Evolutionary conservation across 2,797 vertebrate genomes (phyloP).

Genomic region (Zalophus californianus): DNA sequence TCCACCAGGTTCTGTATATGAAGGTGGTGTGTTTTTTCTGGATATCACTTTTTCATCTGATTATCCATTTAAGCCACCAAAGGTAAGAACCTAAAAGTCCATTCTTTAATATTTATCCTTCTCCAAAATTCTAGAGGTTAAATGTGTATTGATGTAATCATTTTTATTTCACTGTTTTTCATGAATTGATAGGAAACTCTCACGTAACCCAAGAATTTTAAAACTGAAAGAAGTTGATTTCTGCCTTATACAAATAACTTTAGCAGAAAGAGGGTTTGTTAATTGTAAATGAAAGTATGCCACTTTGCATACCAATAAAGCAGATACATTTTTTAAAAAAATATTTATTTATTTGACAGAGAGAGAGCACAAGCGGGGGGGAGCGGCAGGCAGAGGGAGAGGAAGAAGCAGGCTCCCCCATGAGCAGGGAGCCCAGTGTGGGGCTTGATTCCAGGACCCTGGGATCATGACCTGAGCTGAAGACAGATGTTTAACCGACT

Average conservation of each 20-base stretch:
- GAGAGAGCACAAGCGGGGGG: too few relatives aligned
- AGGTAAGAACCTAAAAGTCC: constrained; percentile 87
- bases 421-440: too few relatives aligned
- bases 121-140: neutral
- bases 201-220: constrained; percentile 36
- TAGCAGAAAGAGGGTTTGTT: constrained; percentile 5
- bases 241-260: constrained; percentile 50
- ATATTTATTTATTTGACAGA: too few relatives aligned
- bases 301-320: constrained; percentile 3
- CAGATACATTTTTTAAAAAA: neutral
- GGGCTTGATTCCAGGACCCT: too few relatives aligned
- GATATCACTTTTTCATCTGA: constrained; percentile 94
- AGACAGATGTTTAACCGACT: too few relatives aligned
- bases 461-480: too few relatives aligned
- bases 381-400: too few relatives aligned
- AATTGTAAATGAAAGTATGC: constrained; percentile 19
- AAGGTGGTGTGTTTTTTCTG: constrained; percentile 93
- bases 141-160: neutral
- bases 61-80: constrained; percentile 94
- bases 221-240: constrained; percentile 26
- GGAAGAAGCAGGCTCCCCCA: too few relatives aligned
- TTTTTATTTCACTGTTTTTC: constrained; percentile 63
- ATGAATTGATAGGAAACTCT: constrained; percentile 36
- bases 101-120: constrained; percentile 49
- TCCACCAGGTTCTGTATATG: constrained; percentile 92